A percentile compares a stretch with the other conserved stretches of the same genome.
These are phyloP conservation scores for Neoseiulus cucumeris DNA, from an alignment of 1,140 invertebrate species.

Conservation along the genomic window DNA sequence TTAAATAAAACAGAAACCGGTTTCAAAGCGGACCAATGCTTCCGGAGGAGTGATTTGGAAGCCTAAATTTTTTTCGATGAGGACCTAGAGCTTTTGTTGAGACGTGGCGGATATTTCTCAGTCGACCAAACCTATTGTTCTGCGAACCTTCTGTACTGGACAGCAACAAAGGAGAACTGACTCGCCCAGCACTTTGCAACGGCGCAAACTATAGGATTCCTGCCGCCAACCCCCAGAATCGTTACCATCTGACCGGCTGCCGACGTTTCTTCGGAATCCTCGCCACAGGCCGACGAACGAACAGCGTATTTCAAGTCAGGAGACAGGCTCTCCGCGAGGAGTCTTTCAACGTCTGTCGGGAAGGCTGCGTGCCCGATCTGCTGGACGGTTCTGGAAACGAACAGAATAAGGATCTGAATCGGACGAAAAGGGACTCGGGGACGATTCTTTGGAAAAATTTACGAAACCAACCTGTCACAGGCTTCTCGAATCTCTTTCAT, in stretches of 20 bases:
- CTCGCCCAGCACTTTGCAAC: constrained; percentile 56
- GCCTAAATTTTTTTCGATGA: too few relatives aligned
- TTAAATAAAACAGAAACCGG: constrained; percentile 22
- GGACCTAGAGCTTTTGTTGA: too few relatives aligned
- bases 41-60: too few relatives aligned
- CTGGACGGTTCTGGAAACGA: constrained; percentile 16
- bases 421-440: too few relatives aligned
- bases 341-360: constrained; percentile 19
- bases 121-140: not conserved
- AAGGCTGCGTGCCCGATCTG: constrained; percentile 11
- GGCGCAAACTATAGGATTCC: constrained; percentile 32
- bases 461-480: constrained; percentile 18
- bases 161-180: constrained; percentile 47
- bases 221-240: constrained; percentile 39
- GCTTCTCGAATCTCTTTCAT: constrained; percentile 19
- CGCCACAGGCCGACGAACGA: constrained; percentile 43
- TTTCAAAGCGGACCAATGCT: too few relatives aligned
- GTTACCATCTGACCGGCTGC: constrained; percentile 64
- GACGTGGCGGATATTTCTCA: too few relatives aligned
- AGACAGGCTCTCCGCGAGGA: constrained; percentile 18
- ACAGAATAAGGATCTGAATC: too few relatives aligned
- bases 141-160: constrained; percentile 43
- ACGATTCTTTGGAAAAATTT: too few relatives aligned
- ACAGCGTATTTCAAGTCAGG: constrained; percentile 30
- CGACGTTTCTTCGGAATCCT: constrained; percentile 52